Conservation (phyloP, 1,140 invertebrate genomes). For the Muscidifurax raptorellus region DNA sequence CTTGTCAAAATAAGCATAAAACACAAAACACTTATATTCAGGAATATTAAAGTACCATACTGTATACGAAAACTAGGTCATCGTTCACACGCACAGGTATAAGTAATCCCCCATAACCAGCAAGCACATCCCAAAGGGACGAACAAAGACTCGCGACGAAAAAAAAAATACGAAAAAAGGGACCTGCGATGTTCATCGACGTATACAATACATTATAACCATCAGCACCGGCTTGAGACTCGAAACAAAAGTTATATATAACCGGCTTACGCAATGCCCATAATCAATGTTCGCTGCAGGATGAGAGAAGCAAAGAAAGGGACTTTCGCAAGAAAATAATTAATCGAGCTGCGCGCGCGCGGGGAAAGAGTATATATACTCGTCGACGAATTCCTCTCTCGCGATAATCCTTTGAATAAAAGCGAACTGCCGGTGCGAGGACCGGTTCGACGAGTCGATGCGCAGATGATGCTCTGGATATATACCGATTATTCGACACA, state of each 20-base stretch:
- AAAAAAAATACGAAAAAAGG: too few relatives aligned
- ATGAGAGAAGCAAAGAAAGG: neutral
- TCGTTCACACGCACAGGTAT: neutral
- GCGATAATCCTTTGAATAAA: neutral
- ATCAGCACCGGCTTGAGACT: neutral
- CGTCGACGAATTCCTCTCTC: neutral
- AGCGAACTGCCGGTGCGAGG: neutral
- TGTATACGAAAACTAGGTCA: neutral
- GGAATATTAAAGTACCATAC: too few relatives aligned
- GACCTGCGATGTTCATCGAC: neutral
- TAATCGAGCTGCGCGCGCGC: neutral
- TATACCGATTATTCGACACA: too few relatives aligned
- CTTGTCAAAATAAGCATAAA: too few relatives aligned
- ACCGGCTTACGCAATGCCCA: neutral
- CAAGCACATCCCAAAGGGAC: neutral
- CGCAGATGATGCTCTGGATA: neutral
- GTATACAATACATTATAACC: neutral
- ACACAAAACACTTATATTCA: too few relatives aligned
- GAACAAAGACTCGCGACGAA: too few relatives aligned
- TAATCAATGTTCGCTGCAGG: neutral
- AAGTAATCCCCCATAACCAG: too few relatives aligned
- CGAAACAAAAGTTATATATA: neutral
- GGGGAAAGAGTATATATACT: neutral
- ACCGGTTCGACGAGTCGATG: neutral
- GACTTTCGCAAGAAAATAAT: neutral